Conservation (phyloP, 2,888 invertebrate species). For the Helleia helle region DNA sequence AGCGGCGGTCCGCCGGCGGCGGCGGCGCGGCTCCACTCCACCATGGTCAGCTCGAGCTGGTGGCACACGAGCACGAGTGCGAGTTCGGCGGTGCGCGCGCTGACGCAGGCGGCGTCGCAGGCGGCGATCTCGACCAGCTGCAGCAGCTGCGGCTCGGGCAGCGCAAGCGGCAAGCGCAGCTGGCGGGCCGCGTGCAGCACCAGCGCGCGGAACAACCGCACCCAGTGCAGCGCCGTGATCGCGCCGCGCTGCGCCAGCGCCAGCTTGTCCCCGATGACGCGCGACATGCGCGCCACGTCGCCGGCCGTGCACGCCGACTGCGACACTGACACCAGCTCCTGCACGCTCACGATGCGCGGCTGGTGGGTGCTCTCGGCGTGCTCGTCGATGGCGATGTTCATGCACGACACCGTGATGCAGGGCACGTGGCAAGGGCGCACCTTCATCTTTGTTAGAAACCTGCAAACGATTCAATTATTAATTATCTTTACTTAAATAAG, state of each 20-base stretch:
- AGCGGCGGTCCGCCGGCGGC: slow-evolving; percentile 26
- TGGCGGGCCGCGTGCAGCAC: slow-evolving; percentile 52
- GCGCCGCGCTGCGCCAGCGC: slow-evolving; percentile 69
- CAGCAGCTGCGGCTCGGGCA: slow-evolving; percentile 15
- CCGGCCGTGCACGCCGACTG: slow-evolving; percentile 89
- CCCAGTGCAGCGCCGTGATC: slow-evolving; percentile 79
- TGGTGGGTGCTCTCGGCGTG: slow-evolving; percentile 69
- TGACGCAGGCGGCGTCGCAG: slow-evolving; percentile 83
- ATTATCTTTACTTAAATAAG: too few species aligned
- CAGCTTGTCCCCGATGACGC: slow-evolving; percentile 85
- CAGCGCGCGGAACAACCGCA: slow-evolving; percentile 78
- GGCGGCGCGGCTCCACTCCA: slow-evolving; percentile 32
- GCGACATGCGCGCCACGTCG: slow-evolving; percentile 90
- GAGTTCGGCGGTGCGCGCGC: slow-evolving; percentile 81
- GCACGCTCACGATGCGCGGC: slow-evolving; percentile 68
- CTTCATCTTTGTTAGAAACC: slow-evolving; percentile 89
- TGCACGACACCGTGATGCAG: slow-evolving; percentile 89
- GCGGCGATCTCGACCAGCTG: slow-evolving; percentile 82
- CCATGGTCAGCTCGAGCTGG: slow-evolving; percentile 79
- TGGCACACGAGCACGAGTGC: slow-evolving; percentile 81
- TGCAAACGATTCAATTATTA: too few species aligned
- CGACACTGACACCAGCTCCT: slow-evolving; percentile 77
- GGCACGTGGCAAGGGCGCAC: slow-evolving; percentile 88
- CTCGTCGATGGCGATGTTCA: slow-evolving; percentile 89
- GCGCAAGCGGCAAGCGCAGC: slow-evolving; percentile 9